Conservation (phyloP, 2,797 vertebrate genomes). For the Bryconaethiops microstoma region DNA sequence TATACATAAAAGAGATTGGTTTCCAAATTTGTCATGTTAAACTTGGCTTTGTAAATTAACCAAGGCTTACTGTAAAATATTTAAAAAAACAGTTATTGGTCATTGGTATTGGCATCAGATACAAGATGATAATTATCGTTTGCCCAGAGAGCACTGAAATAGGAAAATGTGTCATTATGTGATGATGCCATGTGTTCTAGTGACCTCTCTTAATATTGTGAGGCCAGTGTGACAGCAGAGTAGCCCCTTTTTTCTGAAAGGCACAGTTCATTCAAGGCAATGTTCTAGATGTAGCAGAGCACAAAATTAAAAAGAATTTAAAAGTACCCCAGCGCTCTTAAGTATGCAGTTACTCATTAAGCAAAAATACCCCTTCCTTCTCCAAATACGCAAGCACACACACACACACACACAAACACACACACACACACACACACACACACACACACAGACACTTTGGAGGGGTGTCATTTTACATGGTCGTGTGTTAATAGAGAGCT, state of each 20-base stretch:
- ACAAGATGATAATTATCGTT: neutral
- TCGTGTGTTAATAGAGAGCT: conserved; percentile 39
- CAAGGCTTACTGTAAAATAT: too few relatives aligned
- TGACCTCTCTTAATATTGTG: neutral
- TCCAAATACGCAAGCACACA: neutral
- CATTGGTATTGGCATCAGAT: too few relatives aligned
- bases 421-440: neutral
- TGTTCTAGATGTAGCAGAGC: conserved; percentile 3
- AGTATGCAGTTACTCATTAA: neutral
- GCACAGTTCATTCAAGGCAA: conserved; percentile 3
- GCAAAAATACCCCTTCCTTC: neutral
- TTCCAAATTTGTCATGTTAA: too few relatives aligned
- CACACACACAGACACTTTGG: neutral
- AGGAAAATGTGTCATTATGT: neutral
- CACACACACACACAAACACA: neutral
- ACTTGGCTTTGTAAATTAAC: too few relatives aligned
- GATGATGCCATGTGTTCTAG: neutral
- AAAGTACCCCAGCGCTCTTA: neutral
- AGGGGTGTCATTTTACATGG: conserved; percentile 44
- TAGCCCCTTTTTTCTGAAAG: neutral
- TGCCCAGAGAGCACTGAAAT: neutral
- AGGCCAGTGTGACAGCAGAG: neutral
- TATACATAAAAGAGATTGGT: too few relatives aligned
- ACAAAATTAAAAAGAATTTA: conserved; percentile 15
- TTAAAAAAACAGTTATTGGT: too few relatives aligned